Conservation (phyloP, 2,888 invertebrate genomes). For the Harpagoxenus sublaevis region DNA sequence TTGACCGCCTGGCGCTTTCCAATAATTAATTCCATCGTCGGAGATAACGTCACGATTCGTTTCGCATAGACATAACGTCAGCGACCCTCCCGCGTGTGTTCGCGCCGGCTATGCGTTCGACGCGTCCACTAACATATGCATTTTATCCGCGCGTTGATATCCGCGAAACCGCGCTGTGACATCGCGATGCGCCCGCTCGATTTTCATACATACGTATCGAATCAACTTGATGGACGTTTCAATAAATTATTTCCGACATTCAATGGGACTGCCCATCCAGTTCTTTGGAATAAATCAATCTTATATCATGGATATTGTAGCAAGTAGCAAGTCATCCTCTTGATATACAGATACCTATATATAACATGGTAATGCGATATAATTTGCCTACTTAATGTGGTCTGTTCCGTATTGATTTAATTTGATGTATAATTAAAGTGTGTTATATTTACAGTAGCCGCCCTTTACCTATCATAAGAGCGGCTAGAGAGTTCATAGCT, state of each 20-base stretch:
- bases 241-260: conserved; percentile 64
- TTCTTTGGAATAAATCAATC: conserved; percentile 30
- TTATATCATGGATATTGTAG: neutral
- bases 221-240: conserved; percentile 47
- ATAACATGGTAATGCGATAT: neutral
- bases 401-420: neutral
- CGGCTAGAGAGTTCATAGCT: neutral
- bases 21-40: conserved; percentile 79
- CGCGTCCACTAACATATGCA: conserved; percentile 9
- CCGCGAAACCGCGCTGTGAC: conserved; percentile 57
- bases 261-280: conserved; percentile 31
- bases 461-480: neutral
- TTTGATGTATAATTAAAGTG: neutral
- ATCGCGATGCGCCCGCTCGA: conserved; percentile 30
- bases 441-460: neutral
- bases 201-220: conserved; percentile 59
- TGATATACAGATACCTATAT: neutral
- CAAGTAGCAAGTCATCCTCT: neutral
- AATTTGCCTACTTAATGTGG: neutral
- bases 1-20: conserved; percentile 74
- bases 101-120: neutral
- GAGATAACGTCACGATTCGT: conserved; percentile 75
- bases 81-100: conserved; percentile 6
- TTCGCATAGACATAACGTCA: conserved; percentile 63
- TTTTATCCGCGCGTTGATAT: conserved; percentile 65